Percentiles rank a stretch among this genome's conserved stretches.
Conservation (phyloP, 2,113 vertebrate species). For the Chloroceryle aenea region DNA sequence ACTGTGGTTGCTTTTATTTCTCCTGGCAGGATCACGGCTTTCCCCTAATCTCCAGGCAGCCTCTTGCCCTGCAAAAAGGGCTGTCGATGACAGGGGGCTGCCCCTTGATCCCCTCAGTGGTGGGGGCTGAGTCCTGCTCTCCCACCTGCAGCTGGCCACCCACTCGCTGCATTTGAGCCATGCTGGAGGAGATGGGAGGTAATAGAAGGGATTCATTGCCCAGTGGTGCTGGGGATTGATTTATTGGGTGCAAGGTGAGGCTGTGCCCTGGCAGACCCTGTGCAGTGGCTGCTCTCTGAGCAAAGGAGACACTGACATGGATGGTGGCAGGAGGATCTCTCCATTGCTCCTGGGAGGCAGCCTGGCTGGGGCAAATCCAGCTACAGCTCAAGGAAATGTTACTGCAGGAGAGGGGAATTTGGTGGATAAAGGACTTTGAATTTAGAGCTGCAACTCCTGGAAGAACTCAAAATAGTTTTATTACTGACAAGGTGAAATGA, state of each 20-base stretch:
- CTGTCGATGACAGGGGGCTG: accelerated
- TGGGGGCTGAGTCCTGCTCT: background rate
- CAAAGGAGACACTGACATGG: accelerated
- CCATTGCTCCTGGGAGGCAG: accelerated
- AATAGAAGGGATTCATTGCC: background rate
- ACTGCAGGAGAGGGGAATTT: background rate
- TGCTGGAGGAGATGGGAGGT: background rate
- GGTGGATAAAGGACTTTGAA: background rate
- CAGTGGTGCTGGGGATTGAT: background rate
- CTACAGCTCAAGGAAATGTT: background rate
- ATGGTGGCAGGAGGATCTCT: background rate
- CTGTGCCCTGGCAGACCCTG: background rate
- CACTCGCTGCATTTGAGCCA: background rate
- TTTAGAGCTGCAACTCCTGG: background rate
- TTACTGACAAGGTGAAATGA: background rate
- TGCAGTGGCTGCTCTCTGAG: background rate
- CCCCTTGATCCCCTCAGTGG: accelerated
- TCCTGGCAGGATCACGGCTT: background rate
- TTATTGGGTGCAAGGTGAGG: background rate
- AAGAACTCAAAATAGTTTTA: background rate
- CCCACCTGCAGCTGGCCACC: background rate
- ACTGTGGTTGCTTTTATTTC: background rate
- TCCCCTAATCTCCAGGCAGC: background rate
- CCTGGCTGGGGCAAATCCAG: background rate
- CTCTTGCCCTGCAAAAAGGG: background rate